Base-by-base conservation (phyloP, 2,888 invertebrate genomes). In the Melieria picta region DNA sequence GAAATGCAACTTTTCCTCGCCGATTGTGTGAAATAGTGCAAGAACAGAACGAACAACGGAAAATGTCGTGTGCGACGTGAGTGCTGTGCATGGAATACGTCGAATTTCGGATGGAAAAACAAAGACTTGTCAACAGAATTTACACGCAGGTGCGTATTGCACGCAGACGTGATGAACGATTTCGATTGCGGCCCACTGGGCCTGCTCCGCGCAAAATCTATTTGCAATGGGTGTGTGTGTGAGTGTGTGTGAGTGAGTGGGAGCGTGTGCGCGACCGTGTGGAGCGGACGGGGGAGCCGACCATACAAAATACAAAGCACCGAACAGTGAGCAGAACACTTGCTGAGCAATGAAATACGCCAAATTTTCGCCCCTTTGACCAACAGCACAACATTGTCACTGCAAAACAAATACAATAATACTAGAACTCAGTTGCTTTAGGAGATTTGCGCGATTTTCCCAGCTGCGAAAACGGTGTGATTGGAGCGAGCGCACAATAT, bases 71-170 rank as follows among this genome's bases (percentile, higher is more conserved):
- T 75, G 72, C 76, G 74, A 78, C 77, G 77, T 76, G 65, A 75
- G 67, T 69, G 69, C 69, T 71, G 78, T 77, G 78, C 75, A 75
- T 77, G 77, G 56, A 69, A 69, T 55, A 65, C 13, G 57, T 65
- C 43, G 65, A 72, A 74, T 72, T 69, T 52, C 30, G 30, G 64
- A 60, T 74, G 71, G 61, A 75, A 77, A 80, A 78, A 77, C 74
- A 76, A 79, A 79, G 78, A 81, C 76, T 79, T 78, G 79, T 79
- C 78, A 88, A 78, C 78, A 79, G 88, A 88, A 89, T 88, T 83
- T 88, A 89, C 93, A 94, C 94, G 93, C 94, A 95, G 94, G 95
- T 95, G 94, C 95, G 94, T 94, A 80, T 71, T 71, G 70, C 78
- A 95, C 95, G 95, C 95, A 95, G 95, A 91, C 94, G 94, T 94